Evolutionary conservation across 2,113 vertebrate species (phyloP).

Genomic region (Datnioides undecimradiatus): DNA sequence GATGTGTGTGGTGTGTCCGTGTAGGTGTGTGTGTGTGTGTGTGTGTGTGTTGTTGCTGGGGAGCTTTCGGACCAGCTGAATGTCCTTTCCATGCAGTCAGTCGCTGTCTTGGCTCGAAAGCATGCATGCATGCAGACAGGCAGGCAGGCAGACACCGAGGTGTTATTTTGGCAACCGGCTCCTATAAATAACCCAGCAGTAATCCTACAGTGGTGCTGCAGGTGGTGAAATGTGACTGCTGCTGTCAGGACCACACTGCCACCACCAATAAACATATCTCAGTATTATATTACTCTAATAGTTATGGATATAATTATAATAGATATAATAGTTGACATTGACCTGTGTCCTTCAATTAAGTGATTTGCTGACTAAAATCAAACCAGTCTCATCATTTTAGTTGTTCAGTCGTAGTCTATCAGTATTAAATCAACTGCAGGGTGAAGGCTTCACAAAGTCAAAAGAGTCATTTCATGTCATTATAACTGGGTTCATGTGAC

Average conservation of each 20-base stretch:
- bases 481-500: background rate
- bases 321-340: constrained; percentile 14
- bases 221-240: constrained; percentile 65
- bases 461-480: background rate
- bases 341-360: background rate
- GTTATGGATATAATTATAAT: background rate
- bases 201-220: constrained; percentile 69
- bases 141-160: constrained; percentile 56
- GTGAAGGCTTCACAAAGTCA: background rate
- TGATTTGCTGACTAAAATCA: background rate
- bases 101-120: constrained; percentile 44
- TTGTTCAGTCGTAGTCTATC: no score
- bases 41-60: constrained; percentile 69
- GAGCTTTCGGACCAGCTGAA: constrained; percentile 68
- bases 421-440: background rate
- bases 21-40: background rate
- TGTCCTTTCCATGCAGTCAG: constrained; percentile 53
- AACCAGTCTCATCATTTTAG: background rate
- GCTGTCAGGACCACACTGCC: constrained; percentile 37
- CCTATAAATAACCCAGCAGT: constrained; percentile 83
- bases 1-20: constrained; percentile 11
- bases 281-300: background rate
- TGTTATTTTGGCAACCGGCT: constrained; percentile 80
- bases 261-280: background rate
- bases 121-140: constrained; percentile 33